Evolutionary conservation across 2,797 vertebrate species (phyloP).

Genomic region (Geotrypetes seraphini): DNA sequence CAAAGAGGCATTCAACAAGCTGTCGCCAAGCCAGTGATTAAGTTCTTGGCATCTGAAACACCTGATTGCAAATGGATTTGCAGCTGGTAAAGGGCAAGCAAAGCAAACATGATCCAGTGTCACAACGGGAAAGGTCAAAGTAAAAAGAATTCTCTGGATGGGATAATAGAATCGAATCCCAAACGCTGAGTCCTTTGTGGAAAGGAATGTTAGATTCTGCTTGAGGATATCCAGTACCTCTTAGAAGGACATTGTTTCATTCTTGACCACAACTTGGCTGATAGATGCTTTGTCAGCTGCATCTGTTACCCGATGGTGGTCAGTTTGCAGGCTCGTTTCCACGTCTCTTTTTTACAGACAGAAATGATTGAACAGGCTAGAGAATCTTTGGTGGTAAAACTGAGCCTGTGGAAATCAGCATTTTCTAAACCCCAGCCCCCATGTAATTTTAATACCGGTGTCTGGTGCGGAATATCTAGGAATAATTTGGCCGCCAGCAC

Average conservation of each 20-base stretch:
- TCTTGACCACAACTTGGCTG: conserved; percentile 38
- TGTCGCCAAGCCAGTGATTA: conserved; percentile 15
- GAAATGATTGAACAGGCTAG: conserved; percentile 40
- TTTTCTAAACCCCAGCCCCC: too few species aligned
- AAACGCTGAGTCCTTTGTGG: conserved; percentile 27
- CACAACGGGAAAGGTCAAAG: conserved; percentile 40
- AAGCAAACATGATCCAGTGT: conserved; percentile 17
- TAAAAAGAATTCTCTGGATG: conserved; percentile 29
- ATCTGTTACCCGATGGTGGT: conserved; percentile 30
- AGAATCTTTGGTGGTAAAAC: conserved; percentile 30
- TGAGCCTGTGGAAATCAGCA: too few species aligned
- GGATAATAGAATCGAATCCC: conserved; percentile 35
- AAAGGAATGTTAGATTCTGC: conserved; percentile 37
- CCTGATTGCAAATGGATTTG: conserved; percentile 17
- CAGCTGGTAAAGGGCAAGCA: too few species aligned
- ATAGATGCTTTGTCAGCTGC: conserved; percentile 39
- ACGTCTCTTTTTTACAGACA: conserved; percentile 22
- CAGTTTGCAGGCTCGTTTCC: conserved; percentile 40
- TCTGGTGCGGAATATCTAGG: too few species aligned
- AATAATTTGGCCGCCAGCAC: too few species aligned
- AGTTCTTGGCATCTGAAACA: conserved; percentile 19
- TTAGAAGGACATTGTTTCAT: conserved; percentile 40
- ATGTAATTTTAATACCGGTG: too few species aligned
- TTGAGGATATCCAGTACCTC: conserved; percentile 30
- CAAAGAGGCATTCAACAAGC: conserved; percentile 21